Percentiles rank a stretch among this genome's conserved stretches.
These are phyloP conservation scores for Apantesis nais DNA, from an alignment of 2,888 invertebrate species.

Conservation along the genomic window DNA sequence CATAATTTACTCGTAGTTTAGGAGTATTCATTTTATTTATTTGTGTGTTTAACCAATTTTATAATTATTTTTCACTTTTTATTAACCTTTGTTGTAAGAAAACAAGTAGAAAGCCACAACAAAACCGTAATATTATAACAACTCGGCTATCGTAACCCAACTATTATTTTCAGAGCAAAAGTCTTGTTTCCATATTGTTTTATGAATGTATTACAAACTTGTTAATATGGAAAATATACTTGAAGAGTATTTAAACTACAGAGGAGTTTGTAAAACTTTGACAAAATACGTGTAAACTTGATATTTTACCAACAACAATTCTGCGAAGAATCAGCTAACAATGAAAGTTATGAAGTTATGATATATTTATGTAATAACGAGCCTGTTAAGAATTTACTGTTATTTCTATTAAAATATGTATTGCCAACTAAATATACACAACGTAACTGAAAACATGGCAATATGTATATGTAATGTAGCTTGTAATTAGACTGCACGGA, in stretches of 20 bases:
- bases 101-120: no score
- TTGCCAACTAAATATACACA: no score
- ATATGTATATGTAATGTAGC: no score
- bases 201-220: not conserved
- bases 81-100: no score
- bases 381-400: not conserved
- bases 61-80: no score
- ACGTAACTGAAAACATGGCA: no score
- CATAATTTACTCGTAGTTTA: no score
- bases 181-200: not conserved
- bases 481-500: no score
- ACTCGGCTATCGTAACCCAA: no score
- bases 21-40: no score
- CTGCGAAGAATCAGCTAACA: not conserved
- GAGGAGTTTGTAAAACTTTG: constrained; percentile 12
- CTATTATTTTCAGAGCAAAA: not conserved
- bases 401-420: not conserved
- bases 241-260: constrained; percentile 15
- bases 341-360: constrained; percentile 3
- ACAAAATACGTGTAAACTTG: constrained; percentile 19
- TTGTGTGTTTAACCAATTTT: no score
- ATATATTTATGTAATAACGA: not conserved
- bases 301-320: constrained; percentile 7
- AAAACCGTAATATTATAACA: no score
- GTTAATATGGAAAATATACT: constrained; percentile 12